Percentiles rank a stretch among this genome's conserved stretches.
Conservation (phyloP, 2,797 vertebrate species). For the Pipistrellus kuhlii region DNA sequence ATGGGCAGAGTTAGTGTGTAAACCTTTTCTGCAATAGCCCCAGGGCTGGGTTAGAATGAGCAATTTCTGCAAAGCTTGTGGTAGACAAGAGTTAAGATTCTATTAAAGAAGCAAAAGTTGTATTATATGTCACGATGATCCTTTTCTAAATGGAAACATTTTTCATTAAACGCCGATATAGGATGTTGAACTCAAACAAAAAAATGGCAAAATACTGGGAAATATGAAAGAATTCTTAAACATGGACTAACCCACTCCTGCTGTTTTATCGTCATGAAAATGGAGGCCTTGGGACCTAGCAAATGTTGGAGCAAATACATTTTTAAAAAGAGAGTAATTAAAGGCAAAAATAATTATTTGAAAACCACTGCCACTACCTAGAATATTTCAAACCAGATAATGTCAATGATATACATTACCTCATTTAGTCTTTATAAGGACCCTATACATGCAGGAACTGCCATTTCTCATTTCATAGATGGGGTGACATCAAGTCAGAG, state of each 20-base stretch:
- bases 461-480: not conserved
- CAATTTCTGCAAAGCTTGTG: conserved; percentile 39
- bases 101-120: not conserved
- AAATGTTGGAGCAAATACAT: not conserved
- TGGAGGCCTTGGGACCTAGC: not conserved
- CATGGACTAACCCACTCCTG: not conserved
- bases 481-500: not conserved
- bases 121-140: not conserved
- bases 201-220: not conserved
- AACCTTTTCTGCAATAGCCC: conserved; percentile 71
- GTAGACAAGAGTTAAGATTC: conserved; percentile 4
- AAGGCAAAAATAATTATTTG: not conserved
- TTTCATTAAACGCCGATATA: not conserved
- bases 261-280: not conserved
- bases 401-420: not conserved
- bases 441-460: not conserved
- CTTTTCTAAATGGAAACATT: conserved; percentile 32
- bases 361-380: not conserved
- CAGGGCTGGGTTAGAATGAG: conserved; percentile 69
- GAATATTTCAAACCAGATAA: not conserved
- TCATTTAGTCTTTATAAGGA: not conserved
- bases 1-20: conserved; percentile 71
- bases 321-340: not conserved
- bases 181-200: conserved; percentile 21
- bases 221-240: not conserved